Evolutionary conservation across 2,113 vertebrate species (phyloP).

Genomic region (Tragulus kanchil): DNA sequence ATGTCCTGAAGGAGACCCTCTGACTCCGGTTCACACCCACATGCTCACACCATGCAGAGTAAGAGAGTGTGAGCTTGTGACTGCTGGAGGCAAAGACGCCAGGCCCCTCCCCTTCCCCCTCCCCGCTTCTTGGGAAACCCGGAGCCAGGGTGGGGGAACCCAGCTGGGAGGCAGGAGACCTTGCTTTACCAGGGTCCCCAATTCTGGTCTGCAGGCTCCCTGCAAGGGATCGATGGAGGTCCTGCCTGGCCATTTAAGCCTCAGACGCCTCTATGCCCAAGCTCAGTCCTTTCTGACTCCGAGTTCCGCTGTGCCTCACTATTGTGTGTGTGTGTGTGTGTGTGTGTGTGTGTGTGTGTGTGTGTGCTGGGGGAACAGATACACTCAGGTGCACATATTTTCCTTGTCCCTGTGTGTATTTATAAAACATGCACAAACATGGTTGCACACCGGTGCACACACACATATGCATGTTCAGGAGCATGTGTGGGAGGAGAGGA

Average conservation of each 20-base stretch:
- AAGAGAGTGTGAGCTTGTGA: too few species aligned
- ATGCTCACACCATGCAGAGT: background rate
- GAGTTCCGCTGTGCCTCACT: too few species aligned
- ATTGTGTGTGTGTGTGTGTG: background rate
- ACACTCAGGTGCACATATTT: background rate
- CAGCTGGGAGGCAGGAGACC: background rate
- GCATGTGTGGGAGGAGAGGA: background rate
- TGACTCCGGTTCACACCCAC: background rate
- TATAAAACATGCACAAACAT: background rate
- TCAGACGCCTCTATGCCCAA: background rate
- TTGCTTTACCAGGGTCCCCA: background rate
- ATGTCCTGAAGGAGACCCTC: background rate
- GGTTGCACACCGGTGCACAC: background rate
- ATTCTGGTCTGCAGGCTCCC: background rate
- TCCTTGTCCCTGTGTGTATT: background rate
- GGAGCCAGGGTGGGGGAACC: background rate
- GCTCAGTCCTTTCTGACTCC: background rate
- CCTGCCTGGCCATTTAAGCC: background rate
- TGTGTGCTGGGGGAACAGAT: background rate
- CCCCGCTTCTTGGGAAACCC: background rate
- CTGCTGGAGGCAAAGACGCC: background rate
- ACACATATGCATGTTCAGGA: background rate
- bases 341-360: background rate
- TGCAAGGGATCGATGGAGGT: background rate
- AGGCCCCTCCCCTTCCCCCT: rapidly evolving